phyloP scores from a whole-genome alignment of 2,113 vertebrate species.

The Malurus alboscapulatus region DNA sequence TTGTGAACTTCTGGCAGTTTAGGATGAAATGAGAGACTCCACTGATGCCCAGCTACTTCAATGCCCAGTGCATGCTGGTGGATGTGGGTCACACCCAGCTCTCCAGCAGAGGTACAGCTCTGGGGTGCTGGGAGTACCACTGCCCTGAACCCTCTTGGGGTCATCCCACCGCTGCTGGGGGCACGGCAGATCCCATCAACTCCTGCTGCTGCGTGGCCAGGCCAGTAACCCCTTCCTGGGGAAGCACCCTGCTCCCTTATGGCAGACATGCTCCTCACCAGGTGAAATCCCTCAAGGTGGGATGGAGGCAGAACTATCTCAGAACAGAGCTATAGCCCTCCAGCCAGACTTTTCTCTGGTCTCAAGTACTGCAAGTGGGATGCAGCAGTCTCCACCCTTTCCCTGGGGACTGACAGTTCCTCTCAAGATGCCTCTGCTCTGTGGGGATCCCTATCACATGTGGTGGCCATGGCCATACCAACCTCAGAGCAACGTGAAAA shows the following conservation, averaged over 20 bases:
- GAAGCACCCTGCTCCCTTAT: rapidly evolving
- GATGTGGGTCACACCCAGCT: not conserved
- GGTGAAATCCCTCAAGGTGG: too few relatives aligned
- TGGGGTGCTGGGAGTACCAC: not conserved
- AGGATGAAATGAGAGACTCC: not conserved
- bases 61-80: rapidly evolving
- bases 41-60: not conserved
- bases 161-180: not conserved
- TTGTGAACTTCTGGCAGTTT: not conserved
- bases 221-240: not conserved
- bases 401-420: not conserved
- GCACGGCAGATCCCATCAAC: rapidly evolving
- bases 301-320: not conserved
- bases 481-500: not conserved
- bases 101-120: not conserved
- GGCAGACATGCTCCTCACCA: not conserved
- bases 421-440: not conserved
- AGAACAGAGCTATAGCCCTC: not conserved
- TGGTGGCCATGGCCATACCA: not conserved
- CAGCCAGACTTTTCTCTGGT: not conserved
- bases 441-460: not conserved
- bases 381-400: not conserved
- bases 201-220: not conserved
- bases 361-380: not conserved
- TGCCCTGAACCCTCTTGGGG: not conserved